Evolutionary conservation across 2,113 vertebrate species (phyloP).

Genomic region (Phalacrocorax aristotelis): DNA sequence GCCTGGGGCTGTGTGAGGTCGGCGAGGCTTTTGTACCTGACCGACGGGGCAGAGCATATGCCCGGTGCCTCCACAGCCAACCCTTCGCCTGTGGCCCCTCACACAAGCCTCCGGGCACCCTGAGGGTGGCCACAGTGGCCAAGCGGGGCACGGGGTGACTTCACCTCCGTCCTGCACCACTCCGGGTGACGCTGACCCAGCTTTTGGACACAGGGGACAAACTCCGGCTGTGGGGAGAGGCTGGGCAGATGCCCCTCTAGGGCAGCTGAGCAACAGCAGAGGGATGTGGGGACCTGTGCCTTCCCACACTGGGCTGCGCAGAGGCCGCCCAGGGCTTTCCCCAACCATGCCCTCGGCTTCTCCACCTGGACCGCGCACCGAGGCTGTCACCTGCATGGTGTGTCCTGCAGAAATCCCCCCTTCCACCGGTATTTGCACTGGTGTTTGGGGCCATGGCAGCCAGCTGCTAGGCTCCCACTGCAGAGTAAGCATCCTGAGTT

Average conservation of each 20-base stretch:
- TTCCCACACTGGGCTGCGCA: rapidly evolving
- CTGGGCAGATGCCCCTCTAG: no score
- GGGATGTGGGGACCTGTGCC: rapidly evolving
- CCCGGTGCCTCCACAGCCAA: background rate
- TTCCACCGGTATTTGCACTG: rapidly evolving
- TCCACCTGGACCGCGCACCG: rapidly evolving
- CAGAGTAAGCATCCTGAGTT: background rate
- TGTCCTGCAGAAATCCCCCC: background rate
- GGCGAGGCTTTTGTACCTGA: background rate
- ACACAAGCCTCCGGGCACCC: background rate
- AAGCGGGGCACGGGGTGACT: rapidly evolving
- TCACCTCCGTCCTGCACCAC: background rate
- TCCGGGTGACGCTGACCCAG: rapidly evolving
- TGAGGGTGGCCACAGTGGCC: background rate
- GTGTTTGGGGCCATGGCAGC: background rate
- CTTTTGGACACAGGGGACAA: background rate
- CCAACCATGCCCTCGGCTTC: background rate
- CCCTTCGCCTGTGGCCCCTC: background rate
- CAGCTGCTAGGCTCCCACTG: background rate
- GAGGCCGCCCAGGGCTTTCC: background rate
- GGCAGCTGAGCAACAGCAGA: no score
- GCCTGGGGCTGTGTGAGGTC: background rate
- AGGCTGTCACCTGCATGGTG: background rate
- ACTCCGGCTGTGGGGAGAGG: background rate
- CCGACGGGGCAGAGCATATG: no score